phyloP scores from a whole-genome alignment of 2,113 vertebrate species.

The Pelmatolapia mariae region DNA sequence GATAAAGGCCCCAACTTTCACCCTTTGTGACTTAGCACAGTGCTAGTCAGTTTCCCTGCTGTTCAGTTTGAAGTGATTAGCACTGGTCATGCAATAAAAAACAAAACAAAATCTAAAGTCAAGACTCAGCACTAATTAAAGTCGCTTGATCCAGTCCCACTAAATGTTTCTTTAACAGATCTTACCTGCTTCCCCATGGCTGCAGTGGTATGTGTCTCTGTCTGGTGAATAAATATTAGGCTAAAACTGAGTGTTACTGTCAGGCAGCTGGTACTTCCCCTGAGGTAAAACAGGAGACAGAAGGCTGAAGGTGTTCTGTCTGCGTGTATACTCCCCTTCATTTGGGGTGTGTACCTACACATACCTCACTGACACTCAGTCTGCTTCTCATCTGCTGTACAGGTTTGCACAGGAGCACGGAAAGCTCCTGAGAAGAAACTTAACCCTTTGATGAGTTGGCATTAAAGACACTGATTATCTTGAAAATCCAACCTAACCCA shows the following conservation, averaged over 20 bases:
- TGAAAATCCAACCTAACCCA: background rate
- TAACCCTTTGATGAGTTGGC: conserved; percentile 37
- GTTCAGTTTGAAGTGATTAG: background rate
- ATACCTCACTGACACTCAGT: conserved; percentile 51
- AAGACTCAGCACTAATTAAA: background rate
- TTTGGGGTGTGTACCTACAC: conserved; percentile 42
- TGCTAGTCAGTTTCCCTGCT: background rate
- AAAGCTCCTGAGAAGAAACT: conserved; percentile 23
- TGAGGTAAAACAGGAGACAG: conserved; percentile 55
- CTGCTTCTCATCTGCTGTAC: conserved; percentile 50
- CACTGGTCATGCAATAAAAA: background rate
- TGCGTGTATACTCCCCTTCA: conserved; percentile 49
- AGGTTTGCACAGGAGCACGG: conserved; percentile 63
- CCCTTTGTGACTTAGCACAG: background rate
- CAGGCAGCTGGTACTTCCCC: conserved; percentile 40
- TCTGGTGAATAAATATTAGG: conserved; percentile 31
- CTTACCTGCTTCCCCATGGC: conserved; percentile 71
- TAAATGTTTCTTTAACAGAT: conserved; percentile 14
- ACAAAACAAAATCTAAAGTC: background rate
- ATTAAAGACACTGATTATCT: background rate
- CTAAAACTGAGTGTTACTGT: conserved; percentile 15
- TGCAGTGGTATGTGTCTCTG: conserved; percentile 26
- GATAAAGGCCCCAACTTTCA: background rate
- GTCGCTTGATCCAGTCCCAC: background rate
- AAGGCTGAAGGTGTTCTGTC: conserved; percentile 57